phyloP scores from a whole-genome alignment of 1,140 invertebrate genomes.

The Pectinophora gossypiella region DNA sequence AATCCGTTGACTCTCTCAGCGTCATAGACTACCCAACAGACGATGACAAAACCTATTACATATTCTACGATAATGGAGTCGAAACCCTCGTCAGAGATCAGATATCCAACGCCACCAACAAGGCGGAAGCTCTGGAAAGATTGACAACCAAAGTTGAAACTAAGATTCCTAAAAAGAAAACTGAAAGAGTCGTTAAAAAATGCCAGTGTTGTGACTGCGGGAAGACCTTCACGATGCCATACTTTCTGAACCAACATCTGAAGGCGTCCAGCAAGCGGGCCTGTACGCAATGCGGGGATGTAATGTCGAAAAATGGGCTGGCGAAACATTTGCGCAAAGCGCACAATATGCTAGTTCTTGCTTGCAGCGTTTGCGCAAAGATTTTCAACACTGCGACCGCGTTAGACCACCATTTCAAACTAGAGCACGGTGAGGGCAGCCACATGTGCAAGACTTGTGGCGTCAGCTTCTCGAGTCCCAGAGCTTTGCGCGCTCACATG shows the following conservation, averaged over 20 bases:
- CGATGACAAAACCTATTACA: slow-evolving; percentile 33
- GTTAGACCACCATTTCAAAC: slow-evolving; percentile 20
- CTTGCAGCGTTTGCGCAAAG: slow-evolving; percentile 35
- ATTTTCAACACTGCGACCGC: slow-evolving; percentile 23
- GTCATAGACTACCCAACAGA: slow-evolving; percentile 14
- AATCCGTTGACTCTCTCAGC: slow-evolving; percentile 17
- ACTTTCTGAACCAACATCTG: slow-evolving; percentile 52
- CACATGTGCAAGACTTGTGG: slow-evolving; percentile 37
- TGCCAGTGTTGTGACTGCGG: slow-evolving; percentile 44
- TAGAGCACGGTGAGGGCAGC: background rate
- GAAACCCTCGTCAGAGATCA: slow-evolving; percentile 27
- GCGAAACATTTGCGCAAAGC: slow-evolving; percentile 27
- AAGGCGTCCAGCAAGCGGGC: slow-evolving; percentile 33
- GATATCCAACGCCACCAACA: slow-evolving; percentile 5
- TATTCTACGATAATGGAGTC: slow-evolving; percentile 26
- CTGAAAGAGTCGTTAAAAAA: slow-evolving; percentile 4
- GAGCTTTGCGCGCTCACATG: slow-evolving; percentile 39
- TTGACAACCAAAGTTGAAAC: slow-evolving; percentile 14
- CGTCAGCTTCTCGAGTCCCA: slow-evolving; percentile 29
- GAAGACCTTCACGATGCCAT: slow-evolving; percentile 35
- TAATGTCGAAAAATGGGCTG: slow-evolving; percentile 29
- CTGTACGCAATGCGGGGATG: slow-evolving; percentile 30
- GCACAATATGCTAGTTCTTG: slow-evolving; percentile 22
- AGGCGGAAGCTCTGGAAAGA: slow-evolving; percentile 16
- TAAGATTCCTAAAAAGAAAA: background rate